phyloP scores from a whole-genome alignment of 2,113 vertebrate genomes.

The Girardinichthys multiradiatus region DNA sequence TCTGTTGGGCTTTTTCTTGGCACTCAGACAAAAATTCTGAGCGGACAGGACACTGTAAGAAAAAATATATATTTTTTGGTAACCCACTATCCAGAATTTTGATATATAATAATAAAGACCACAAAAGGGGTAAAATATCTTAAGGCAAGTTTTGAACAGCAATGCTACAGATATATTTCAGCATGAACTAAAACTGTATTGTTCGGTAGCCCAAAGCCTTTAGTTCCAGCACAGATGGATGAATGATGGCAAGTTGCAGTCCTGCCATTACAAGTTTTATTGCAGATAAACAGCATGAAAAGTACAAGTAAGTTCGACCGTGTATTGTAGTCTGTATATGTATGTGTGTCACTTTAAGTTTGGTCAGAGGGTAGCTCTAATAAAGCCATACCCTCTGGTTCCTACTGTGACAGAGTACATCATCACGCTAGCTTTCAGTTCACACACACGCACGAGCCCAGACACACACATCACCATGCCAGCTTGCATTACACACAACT shows the following conservation, averaged over 20 bases:
- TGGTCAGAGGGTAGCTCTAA: slow-evolving; percentile 57
- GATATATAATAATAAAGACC: background rate
- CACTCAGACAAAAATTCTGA: too few relatives aligned
- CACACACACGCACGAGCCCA: slow-evolving; percentile 21
- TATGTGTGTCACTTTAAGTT: slow-evolving; percentile 64
- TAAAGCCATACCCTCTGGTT: slow-evolving; percentile 78
- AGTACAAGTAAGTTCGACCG: slow-evolving; percentile 21
- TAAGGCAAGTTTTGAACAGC: background rate
- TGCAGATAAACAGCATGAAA: slow-evolving; percentile 18
- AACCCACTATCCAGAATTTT: background rate
- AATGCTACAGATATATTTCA: background rate
- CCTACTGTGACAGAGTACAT: slow-evolving; percentile 88
- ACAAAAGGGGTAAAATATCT: slow-evolving; percentile 2
- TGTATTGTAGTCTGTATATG: slow-evolving; percentile 17
- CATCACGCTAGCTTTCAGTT: slow-evolving; percentile 78
- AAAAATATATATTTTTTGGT: background rate
- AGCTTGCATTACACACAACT: slow-evolving; percentile 68
- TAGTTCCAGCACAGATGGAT: slow-evolving; percentile 8
- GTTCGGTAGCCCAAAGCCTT: background rate
- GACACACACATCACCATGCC: slow-evolving; percentile 56
- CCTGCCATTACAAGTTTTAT: slow-evolving; percentile 34
- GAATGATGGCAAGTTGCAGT: slow-evolving; percentile 16
- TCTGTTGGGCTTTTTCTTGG: too few relatives aligned
- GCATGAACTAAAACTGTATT: slow-evolving; percentile 6
- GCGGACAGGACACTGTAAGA: too few relatives aligned